Conservation (phyloP, 2,888 invertebrate species). For the Acronicta aceris region DNA sequence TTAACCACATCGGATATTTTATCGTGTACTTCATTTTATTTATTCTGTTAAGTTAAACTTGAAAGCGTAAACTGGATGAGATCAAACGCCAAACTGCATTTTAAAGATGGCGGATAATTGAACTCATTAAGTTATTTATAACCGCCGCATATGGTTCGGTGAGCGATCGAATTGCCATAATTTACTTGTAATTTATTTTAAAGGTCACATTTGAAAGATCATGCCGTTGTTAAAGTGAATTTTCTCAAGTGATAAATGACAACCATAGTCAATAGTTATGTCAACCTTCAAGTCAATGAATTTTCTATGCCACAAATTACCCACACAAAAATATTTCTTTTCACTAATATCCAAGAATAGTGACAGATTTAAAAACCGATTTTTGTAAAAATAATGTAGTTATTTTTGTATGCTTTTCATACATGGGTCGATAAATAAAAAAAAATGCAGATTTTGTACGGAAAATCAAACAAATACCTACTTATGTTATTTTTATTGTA, state of each 20-base stretch:
- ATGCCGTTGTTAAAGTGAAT: constrained; percentile 29
- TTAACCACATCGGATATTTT: constrained; percentile 10
- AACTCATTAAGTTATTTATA: constrained; percentile 79
- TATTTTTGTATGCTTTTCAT: too few species aligned
- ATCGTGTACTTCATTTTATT: constrained; percentile 18
- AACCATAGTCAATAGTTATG: too few species aligned
- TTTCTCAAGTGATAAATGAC: constrained; percentile 14
- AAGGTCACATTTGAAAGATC: constrained; percentile 60
- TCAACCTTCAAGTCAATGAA: too few species aligned
- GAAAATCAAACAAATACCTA: too few species aligned
- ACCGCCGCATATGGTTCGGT: constrained; percentile 70
- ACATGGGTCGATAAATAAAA: too few species aligned
- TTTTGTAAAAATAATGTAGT: too few species aligned
- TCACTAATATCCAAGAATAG: too few species aligned
- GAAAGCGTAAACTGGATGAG: constrained; percentile 45
- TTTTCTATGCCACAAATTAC: too few species aligned
- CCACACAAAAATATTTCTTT: too few species aligned
- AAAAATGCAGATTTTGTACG: too few species aligned
- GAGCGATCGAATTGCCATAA: constrained; percentile 71
- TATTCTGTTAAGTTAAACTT: constrained; percentile 29
- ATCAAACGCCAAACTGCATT: constrained; percentile 64
- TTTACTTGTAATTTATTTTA: constrained; percentile 74
- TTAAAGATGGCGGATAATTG: constrained; percentile 75
- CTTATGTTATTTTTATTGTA: too few species aligned
- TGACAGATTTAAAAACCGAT: too few species aligned